Evolutionary conservation across 2,797 vertebrate genomes (phyloP).

Genomic region (Gambusia yucatana): DNA sequence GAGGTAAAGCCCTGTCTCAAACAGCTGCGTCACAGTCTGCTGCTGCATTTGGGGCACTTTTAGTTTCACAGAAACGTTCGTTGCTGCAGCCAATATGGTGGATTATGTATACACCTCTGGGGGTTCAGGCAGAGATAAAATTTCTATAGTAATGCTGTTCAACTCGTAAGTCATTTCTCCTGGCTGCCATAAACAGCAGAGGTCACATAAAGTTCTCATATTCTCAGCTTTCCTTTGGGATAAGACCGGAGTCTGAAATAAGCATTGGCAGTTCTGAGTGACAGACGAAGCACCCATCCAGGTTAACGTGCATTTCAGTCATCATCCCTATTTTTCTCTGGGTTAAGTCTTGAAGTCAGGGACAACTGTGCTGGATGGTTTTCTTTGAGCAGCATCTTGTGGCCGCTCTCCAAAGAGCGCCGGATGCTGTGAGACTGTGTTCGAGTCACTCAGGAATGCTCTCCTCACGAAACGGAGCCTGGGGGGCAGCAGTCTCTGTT

Average conservation of each 20-base stretch:
- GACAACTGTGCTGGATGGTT: conserved; percentile 48
- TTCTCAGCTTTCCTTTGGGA: conserved; percentile 35
- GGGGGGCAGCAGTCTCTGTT: conserved; percentile 70
- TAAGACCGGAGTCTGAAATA: conserved; percentile 48
- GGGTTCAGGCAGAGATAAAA: conserved; percentile 31
- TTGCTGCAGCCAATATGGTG: conserved; percentile 30
- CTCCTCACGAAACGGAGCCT: conserved; percentile 55
- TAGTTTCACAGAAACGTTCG: conserved; percentile 20
- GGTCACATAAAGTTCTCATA: conserved; percentile 37
- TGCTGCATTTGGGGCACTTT: conserved; percentile 17
- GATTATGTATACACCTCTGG: conserved; percentile 21
- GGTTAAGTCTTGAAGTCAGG: conserved; percentile 32
- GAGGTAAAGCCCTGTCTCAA: conserved; percentile 60
- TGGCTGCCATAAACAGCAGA: conserved; percentile 35
- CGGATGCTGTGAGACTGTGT: conserved; percentile 64
- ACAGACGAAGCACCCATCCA: conserved; percentile 45
- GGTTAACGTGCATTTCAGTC: conserved; percentile 42
- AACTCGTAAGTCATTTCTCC: conserved; percentile 51
- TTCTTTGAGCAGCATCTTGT: conserved; percentile 57
- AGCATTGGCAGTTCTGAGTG: conserved; percentile 51
- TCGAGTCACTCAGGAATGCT: conserved; percentile 74
- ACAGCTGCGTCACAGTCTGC: conserved; percentile 31
- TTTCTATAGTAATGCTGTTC: conserved; percentile 45
- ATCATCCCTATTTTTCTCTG: conserved; percentile 19
- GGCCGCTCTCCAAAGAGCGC: conserved; percentile 66